Base-by-base conservation (phyloP, 2,797 vertebrate species). In the Sitta carolinensis region DNA sequence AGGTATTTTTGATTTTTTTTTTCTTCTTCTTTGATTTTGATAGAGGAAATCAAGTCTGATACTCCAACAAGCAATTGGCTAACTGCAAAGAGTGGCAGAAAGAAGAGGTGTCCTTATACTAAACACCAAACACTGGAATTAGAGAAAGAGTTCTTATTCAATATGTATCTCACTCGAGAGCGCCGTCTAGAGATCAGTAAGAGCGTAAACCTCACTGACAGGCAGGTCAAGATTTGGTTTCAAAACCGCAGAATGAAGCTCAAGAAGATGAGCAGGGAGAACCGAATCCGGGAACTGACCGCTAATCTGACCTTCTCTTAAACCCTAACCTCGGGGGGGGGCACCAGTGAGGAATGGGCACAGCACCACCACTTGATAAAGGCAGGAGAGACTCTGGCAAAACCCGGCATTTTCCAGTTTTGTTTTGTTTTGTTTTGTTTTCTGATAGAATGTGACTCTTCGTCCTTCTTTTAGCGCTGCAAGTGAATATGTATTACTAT, bases 141-240 rank as follows among this genome's bases (percentile, higher is more conserved):
- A 98, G 99, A 99, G 97, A 99, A 99, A 97, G 99, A 99, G 97
- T 99, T 99, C 98, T 99, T 99, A 95, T 99, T 99, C 98, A 99
- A 99, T 97, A 99, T 99, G 99, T 99, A 99, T 98, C 98, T 99
- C 98, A 99, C 99, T 98, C 99, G 99, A 98, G 99, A 99, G 99
- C 99, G 99, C 99, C 99, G 99, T 98, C 99, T 99, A 99, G 99
- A 99, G 99, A 99, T 99, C 98, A 99, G 99, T 98, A 98, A 99
- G 98, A 98, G 99, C 97, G 99, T 99, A 98, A 99, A 99, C 98
- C 99, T 99, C 98, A 99, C 98, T 98, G 99, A 99, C 98, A 99
- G 99, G 97, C 99, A 99, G 99, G 99, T 99, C 98, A 99, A 99
- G 98, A 99, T 99, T 97, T 99, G 99, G 99, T 99, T 99, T 98